A percentile compares a stretch with the other conserved stretches of the same genome.
phyloP scores from a whole-genome alignment of 2,797 vertebrate species.

The Sus cebifrons region DNA sequence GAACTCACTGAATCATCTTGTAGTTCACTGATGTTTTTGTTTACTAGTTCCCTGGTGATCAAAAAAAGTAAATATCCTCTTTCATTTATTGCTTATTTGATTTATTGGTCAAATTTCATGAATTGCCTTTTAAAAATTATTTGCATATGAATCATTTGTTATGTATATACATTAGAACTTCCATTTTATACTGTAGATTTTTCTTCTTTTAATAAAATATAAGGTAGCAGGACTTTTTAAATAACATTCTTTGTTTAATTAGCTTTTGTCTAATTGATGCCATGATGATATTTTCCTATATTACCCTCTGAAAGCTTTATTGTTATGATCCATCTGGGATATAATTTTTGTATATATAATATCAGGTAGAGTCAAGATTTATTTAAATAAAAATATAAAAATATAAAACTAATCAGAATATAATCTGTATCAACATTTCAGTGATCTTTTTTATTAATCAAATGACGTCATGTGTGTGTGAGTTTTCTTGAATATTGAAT shows the following conservation, averaged over 20 bases:
- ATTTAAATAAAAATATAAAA: not conserved
- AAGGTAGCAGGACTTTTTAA: not conserved
- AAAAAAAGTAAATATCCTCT: not conserved
- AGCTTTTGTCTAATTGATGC: not conserved
- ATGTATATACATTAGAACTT: not conserved
- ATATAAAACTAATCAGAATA: not conserved
- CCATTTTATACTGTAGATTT: not conserved
- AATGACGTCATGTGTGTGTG: not conserved
- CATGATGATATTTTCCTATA: not conserved
- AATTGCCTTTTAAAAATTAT: not conserved
- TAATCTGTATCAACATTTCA: not conserved
- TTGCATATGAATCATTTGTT: not conserved
- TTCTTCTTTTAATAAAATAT: not conserved
- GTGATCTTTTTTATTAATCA: not conserved
- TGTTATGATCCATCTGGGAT: not conserved
- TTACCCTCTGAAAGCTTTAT: not conserved
- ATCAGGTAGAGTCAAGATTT: not conserved
- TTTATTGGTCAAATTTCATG: not conserved
- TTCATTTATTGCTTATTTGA: not conserved
- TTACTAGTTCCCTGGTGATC: not conserved
- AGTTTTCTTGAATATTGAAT: not conserved
- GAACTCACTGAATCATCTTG: not conserved
- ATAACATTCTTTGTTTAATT: not conserved
- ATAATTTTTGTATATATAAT: not conserved
- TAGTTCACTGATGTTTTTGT: not conserved